Conservation (phyloP, 2,797 vertebrate species). For the Bovichtus variegatus region DNA sequence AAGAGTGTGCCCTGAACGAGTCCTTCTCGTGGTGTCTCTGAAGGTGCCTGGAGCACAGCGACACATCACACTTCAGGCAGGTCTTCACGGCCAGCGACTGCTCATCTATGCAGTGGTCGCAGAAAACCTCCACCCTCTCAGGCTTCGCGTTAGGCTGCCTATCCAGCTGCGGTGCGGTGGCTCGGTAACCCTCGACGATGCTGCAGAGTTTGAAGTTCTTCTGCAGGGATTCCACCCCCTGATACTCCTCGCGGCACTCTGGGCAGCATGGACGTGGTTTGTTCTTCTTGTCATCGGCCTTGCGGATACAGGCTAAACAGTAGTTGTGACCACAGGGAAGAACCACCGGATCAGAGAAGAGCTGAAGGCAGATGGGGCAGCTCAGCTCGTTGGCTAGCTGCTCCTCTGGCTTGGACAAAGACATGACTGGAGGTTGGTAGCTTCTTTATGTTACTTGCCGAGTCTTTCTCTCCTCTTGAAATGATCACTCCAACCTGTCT, state of each 20-base stretch:
- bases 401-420: slow-evolving; percentile 60
- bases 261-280: slow-evolving; percentile 68
- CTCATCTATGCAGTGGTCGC: slow-evolving; percentile 78
- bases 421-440: slow-evolving; percentile 46
- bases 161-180: not conserved
- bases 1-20: slow-evolving; percentile 62
- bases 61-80: slow-evolving; percentile 83
- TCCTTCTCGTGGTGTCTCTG: slow-evolving; percentile 76
- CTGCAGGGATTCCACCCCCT: slow-evolving; percentile 59
- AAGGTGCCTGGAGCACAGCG: slow-evolving; percentile 85
- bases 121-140: slow-evolving; percentile 32
- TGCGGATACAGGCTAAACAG: slow-evolving; percentile 77
- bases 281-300: not conserved
- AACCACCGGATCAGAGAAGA: slow-evolving; percentile 74
- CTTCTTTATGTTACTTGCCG: not conserved
- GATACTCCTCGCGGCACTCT: slow-evolving; percentile 79
- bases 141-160: not conserved
- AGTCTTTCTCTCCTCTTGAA: slow-evolving; percentile 5
- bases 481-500: not conserved
- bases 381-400: slow-evolving; percentile 77
- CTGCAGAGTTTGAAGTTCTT: slow-evolving; percentile 83
- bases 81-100: slow-evolving; percentile 70
- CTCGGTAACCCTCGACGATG: slow-evolving; percentile 79
- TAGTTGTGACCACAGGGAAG: slow-evolving; percentile 86
- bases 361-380: slow-evolving; percentile 84